Evolutionary conservation across 1,140 invertebrate species (phyloP), one percentile per base, ranked within the genome.

Genomic region (Drosophila triauraria): DNA sequence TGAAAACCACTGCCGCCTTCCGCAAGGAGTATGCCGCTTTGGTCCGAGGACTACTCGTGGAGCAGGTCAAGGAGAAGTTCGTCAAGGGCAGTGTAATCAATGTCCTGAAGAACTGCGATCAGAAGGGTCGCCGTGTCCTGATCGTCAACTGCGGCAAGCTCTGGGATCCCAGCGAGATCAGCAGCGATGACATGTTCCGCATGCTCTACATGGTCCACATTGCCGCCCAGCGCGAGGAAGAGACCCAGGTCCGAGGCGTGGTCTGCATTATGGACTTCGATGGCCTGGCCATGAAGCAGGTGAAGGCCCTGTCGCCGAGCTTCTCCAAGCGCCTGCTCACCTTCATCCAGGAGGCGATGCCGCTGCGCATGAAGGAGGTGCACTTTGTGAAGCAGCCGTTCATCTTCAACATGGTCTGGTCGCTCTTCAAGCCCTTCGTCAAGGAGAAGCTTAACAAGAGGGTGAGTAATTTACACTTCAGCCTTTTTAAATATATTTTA

Each of bases 331-430:
- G 95, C 64, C 94, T 97, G 23, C 94, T 97, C 47, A 95, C 94
- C 17, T 97, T 97, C 92, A 96, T 97, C 63, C 97, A 97, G 92
- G 97, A 98, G 71, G 97, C 97, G 3, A 97, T 98, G 95, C 97
- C 97, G 27, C 93, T 97, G 15, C 94, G 97, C 68, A 95, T 98
- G 79, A 98, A 97, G 92, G 97, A 97, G 91, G 96, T 98, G 12
- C 97, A 98, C 93, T 96, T 98, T 81, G 95, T 98, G 0, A 98
- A 98, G 88, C 96, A 98, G 83, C 97, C 97, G 0, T 97, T 96
- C 93, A 93, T 98, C 50, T 98, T 98, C 93, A 97, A 97, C 77
- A 95, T 98, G 91, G 96, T 98, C 0, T 98, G 97, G 95, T 94
- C 95, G 50, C 95, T 99, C 86, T 96, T 98, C 93, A 97, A 97